Evolutionary conservation across 2,797 vertebrate genomes (phyloP).

Genomic region (Rhabdomys pumilio): DNA sequence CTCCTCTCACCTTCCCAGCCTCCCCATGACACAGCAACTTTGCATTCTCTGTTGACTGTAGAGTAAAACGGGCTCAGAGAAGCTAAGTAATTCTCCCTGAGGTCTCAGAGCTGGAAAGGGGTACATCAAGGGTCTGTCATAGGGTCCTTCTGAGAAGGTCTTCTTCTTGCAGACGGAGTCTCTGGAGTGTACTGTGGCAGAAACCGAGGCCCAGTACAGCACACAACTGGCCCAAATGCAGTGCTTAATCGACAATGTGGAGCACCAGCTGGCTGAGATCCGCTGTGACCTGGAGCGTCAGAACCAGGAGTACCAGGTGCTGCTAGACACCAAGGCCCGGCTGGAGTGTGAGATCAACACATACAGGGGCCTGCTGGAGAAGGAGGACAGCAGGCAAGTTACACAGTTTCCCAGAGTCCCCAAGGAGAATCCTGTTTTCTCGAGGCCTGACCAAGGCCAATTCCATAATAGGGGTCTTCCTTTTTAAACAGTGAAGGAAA

Average conservation of each 20-base stretch:
- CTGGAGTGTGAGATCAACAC: slow-evolving; percentile 93
- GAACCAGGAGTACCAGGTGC: slow-evolving; percentile 91
- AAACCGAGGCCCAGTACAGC: slow-evolving; percentile 91
- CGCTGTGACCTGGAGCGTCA: slow-evolving; percentile 90
- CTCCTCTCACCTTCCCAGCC: neutral
- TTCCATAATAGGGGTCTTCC: neutral
- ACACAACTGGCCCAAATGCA: slow-evolving; percentile 92
- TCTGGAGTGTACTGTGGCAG: slow-evolving; percentile 90
- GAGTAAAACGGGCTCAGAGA: slow-evolving; percentile 73
- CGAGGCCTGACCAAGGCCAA: neutral
- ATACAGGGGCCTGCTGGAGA: slow-evolving; percentile 91
- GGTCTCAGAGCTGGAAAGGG: neutral
- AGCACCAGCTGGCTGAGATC: slow-evolving; percentile 91
- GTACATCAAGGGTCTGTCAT: neutral
- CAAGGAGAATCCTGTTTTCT: neutral
- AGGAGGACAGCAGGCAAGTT: slow-evolving; percentile 91
- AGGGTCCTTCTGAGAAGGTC: neutral
- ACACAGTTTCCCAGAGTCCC: neutral
- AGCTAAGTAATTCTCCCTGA: neutral
- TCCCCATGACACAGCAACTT: neutral
- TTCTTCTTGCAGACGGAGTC: slow-evolving; percentile 82
- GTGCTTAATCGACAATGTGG: slow-evolving; percentile 89
- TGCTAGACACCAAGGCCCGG: slow-evolving; percentile 92
- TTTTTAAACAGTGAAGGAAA: neutral
- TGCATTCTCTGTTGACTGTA: neutral